Evolutionary conservation across 1,140 invertebrate species (phyloP).

Genomic region (Leptestheria dahalacensis): DNA sequence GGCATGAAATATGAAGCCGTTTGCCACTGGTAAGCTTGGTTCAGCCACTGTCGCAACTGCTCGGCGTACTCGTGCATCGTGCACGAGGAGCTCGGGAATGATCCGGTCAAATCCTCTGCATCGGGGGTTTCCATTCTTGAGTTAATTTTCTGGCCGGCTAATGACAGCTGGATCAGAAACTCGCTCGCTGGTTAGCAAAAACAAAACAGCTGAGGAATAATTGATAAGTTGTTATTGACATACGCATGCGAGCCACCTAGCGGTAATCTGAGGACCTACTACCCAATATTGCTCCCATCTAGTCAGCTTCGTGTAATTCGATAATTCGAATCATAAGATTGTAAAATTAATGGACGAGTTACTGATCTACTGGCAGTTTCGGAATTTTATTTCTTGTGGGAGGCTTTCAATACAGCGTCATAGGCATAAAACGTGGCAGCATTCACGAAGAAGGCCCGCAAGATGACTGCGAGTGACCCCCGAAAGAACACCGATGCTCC

Average conservation of each 20-base stretch:
- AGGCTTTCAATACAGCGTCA: conserved; percentile 1
- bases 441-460: conserved; percentile 53
- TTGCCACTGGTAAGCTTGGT: conserved; percentile 8
- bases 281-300: no score
- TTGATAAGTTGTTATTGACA: no score
- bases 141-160: background rate
- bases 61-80: background rate
- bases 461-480: conserved; percentile 38
- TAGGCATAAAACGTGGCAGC: conserved; percentile 50
- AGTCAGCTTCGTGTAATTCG: no score
- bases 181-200: no score
- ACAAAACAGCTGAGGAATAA: no score
- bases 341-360: no score
- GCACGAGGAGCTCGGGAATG: background rate
- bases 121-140: background rate
- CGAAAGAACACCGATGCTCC: conserved; percentile 38
- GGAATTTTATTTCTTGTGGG: no score
- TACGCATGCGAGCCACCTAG: no score
- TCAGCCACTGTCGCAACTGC: background rate
- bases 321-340: no score
- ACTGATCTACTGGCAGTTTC: no score
- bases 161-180: no score
- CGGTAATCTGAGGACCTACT: no score
- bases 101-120: background rate
- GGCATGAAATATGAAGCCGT: background rate